Base-by-base conservation (phyloP, 2,888 invertebrate genomes). In the Coleophora flavipennella region DNA sequence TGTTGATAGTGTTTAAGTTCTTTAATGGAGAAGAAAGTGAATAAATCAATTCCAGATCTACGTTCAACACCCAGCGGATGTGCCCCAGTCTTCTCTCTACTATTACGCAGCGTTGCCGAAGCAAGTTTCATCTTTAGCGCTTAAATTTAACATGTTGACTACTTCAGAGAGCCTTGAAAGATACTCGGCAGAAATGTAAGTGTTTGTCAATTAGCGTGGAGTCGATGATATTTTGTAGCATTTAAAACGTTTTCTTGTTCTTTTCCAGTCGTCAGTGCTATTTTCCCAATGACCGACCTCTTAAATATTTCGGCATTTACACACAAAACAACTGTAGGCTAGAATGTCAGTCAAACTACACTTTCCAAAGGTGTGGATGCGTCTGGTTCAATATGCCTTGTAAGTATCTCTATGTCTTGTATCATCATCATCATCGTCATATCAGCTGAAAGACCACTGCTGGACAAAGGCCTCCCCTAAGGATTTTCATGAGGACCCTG, bases 301-400 rank as follows among this genome's bases (percentile, higher is more conserved):
- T 70, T 7, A 53, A 48, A 7, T 73, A 67, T 41, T 73, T 69
- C 40, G 51, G 50, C n/a, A 37, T 52, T 2, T 74, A 74, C 42
- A 65, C 72, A 1, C 48, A 53, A 9, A 61, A 41, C 9, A 72
- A 74, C 41, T 74, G 73, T 37, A 49, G 48, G n/a, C 38, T 65
- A 8, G 73, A 74, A 45, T 73, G 72, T 38, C 40, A 61, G 8
- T 49, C 71, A 0, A 66, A 68, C 33, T 54, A 53, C 8, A 69
- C 68, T 0, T 54, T 41, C 9, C 2, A 40, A 2, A 2, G 1
- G 0, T 73, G 72, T 39, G 40, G 43, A 0, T 73, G 72, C 37
- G 66, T 69, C 8, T 49, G 47, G 27, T 70, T 55, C 32, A 46
- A 64, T 34, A 68, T 74, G 73, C 73, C 71, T n/a, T 59, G 72